phyloP scores from a whole-genome alignment of 2,797 vertebrate species.

The Intellagama lesueurii region DNA sequence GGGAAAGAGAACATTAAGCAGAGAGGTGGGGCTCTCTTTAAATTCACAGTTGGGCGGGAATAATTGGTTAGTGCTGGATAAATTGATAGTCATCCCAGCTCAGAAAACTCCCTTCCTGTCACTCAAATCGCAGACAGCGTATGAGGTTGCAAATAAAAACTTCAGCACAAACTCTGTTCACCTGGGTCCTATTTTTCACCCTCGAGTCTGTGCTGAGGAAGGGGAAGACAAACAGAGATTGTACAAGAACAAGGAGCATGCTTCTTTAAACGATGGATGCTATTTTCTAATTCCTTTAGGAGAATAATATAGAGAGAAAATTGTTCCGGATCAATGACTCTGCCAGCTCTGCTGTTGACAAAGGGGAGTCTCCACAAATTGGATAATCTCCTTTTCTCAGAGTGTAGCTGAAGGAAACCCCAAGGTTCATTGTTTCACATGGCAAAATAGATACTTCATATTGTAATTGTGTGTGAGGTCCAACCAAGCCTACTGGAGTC shows the following conservation, averaged over 20 bases:
- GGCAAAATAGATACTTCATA: slow-evolving; percentile 1
- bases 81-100: no score
- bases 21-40: no score
- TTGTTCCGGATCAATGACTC: background rate
- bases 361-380: slow-evolving; percentile 31
- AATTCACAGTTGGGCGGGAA: no score
- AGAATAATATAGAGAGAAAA: background rate
- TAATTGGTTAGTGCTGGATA: no score
- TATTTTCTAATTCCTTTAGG: background rate
- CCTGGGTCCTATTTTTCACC: background rate
- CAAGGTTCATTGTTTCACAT: background rate
- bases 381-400: slow-evolving; percentile 24
- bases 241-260: background rate
- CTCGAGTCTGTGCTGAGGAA: background rate
- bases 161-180: no score
- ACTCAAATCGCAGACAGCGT: no score
- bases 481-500: slow-evolving; percentile 22
- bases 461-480: slow-evolving; percentile 24
- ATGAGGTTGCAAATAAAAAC: no score
- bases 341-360: slow-evolving; percentile 8
- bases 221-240: background rate
- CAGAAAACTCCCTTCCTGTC: no score
- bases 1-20: no score
- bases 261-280: background rate
- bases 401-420: background rate